Conservation (phyloP, 2,888 invertebrate species). For the Formica aserva region DNA sequence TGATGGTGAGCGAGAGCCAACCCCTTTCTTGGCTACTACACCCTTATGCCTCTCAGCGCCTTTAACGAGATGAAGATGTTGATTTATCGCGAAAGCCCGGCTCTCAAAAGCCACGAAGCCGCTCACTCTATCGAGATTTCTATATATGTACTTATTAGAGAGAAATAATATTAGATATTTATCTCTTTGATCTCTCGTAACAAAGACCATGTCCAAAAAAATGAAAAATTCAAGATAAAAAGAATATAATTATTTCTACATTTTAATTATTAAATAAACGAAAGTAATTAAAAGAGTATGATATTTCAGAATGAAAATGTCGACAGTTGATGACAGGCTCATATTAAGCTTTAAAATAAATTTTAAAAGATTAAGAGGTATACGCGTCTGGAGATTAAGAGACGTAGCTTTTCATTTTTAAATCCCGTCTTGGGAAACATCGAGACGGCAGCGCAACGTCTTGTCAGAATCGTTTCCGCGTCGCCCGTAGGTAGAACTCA, state of each 20-base stretch:
- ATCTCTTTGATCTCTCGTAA: background rate
- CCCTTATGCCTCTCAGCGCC: conserved; percentile 67
- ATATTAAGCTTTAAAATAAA: background rate
- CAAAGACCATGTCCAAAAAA: background rate
- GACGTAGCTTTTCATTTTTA: conserved; percentile 30
- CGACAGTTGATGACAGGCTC: background rate
- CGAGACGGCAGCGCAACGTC: conserved; percentile 15
- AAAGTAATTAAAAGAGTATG: background rate
- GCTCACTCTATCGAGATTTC: conserved; percentile 2
- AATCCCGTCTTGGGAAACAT: conserved; percentile 24
- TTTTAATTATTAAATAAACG: conserved; percentile 7
- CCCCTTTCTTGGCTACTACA: conserved; percentile 56
- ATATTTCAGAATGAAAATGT: background rate
- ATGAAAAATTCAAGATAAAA: background rate
- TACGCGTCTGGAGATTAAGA: conserved; percentile 21
- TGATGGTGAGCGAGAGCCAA: conserved; percentile 78
- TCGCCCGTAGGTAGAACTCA: conserved; percentile 69
- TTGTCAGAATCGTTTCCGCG: conserved; percentile 63
- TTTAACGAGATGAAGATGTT: conserved; percentile 67
- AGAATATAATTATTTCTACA: background rate
- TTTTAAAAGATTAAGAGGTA: background rate
- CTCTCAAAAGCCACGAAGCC: conserved; percentile 32
- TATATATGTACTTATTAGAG: background rate
- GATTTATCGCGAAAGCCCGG: conserved; percentile 53
- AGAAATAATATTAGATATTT: background rate